Conservation (phyloP, 2,888 invertebrate species). For the Andricus curvator region DNA sequence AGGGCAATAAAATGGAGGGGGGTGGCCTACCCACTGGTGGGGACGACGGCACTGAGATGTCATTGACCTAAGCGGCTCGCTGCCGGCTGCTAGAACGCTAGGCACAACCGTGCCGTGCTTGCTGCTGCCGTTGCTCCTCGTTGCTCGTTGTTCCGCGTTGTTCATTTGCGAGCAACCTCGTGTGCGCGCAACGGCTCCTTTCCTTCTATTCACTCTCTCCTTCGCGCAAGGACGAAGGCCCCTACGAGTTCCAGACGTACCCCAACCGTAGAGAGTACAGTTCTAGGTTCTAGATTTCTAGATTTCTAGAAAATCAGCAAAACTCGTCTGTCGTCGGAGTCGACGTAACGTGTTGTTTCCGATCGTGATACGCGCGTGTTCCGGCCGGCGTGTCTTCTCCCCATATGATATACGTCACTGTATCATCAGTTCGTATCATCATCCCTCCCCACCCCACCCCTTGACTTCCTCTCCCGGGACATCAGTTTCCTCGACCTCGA, state of each 20-base stretch:
- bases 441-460: neutral
- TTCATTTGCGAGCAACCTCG: slow-evolving; percentile 45
- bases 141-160: slow-evolving; percentile 42
- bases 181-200: slow-evolving; percentile 37
- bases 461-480: neutral
- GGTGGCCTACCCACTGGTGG: slow-evolving; percentile 49
- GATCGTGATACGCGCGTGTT: slow-evolving; percentile 17
- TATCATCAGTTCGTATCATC: neutral
- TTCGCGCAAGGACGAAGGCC: slow-evolving; percentile 38
- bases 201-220: slow-evolving; percentile 38
- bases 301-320: neutral
- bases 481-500: neutral
- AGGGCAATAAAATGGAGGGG: slow-evolving; percentile 40
- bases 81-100: slow-evolving; percentile 77
- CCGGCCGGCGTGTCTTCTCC: slow-evolving; percentile 17
- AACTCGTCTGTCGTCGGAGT: neutral
- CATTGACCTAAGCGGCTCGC: slow-evolving; percentile 77
- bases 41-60: slow-evolving; percentile 74
- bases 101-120: slow-evolving; percentile 64
- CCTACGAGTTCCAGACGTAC: neutral
- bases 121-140: slow-evolving; percentile 44
- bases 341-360: slow-evolving; percentile 5
- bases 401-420: neutral
- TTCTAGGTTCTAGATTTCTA: neutral
- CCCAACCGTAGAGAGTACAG: slow-evolving; percentile 3